Percentiles rank a stretch among this genome's conserved stretches.
Conservation (phyloP, 2,113 vertebrate species). For the Oncorhynchus masou region DNA sequence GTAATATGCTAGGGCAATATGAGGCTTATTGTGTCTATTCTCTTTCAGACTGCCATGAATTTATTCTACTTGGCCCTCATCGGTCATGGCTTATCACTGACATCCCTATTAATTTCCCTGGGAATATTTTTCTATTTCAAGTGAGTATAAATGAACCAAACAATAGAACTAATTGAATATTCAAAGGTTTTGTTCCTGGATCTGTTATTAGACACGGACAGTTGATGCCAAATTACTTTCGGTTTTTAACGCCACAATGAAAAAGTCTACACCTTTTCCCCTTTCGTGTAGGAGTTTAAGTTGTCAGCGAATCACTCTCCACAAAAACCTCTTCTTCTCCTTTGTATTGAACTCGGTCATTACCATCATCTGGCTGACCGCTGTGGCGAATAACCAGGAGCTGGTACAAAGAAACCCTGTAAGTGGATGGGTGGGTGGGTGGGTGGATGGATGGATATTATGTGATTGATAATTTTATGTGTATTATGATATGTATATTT, state of each 20-base stretch:
- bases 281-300: constrained; percentile 86
- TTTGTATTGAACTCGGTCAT: constrained; percentile 93
- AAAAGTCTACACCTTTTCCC: background rate
- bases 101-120: constrained; percentile 89
- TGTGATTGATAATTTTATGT: no score
- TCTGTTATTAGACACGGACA: background rate
- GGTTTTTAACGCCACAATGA: constrained; percentile 6
- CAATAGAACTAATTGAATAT: background rate
- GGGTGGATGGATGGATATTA: no score
- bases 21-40: constrained; percentile 31
- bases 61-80: constrained; percentile 94
- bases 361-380: constrained; percentile 89
- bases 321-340: constrained; percentile 98
- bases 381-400: constrained; percentile 89
- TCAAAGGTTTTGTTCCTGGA: background rate
- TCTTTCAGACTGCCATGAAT: constrained; percentile 90
- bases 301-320: constrained; percentile 96
- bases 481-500: no score
- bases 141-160: constrained; percentile 74
- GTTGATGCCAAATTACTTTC: background rate
- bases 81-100: constrained; percentile 91
- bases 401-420: constrained; percentile 90
- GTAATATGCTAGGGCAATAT: background rate
- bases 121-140: constrained; percentile 98
- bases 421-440: constrained; percentile 54